Percentiles rank a stretch among this genome's conserved stretches.
phyloP scores from a whole-genome alignment of 2,113 vertebrate species.

The Gobio gobio region DNA sequence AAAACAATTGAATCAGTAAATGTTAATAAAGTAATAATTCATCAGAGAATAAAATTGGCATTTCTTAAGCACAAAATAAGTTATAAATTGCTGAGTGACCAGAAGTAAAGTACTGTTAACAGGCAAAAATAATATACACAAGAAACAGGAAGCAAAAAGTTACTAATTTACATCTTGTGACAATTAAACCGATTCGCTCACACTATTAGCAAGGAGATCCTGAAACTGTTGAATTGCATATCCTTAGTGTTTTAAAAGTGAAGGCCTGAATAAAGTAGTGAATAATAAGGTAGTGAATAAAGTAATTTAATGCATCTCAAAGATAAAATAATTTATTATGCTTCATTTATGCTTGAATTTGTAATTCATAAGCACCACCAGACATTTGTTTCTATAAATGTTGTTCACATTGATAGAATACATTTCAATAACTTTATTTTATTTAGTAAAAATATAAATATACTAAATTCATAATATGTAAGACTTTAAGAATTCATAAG shows the following conservation, averaged over 20 bases:
- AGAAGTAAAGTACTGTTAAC: constrained; percentile 7
- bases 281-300: not conserved
- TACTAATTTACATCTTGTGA: constrained; percentile 45
- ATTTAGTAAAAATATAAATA: not conserved
- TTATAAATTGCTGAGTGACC: not conserved
- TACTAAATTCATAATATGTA: no score
- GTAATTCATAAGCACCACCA: not conserved
- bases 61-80: not conserved
- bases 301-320: not conserved
- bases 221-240: not conserved
- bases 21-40: not conserved
- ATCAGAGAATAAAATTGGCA: not conserved
- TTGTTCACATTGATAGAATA: not conserved
- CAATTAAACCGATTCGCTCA: not conserved
- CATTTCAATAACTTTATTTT: not conserved
- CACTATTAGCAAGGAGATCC: constrained; percentile 5
- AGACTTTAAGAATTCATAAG: not conserved
- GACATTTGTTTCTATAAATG: not conserved
- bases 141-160: constrained; percentile 45
- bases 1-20: not conserved
- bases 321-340: not conserved
- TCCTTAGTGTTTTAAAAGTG: not conserved
- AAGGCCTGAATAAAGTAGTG: no score
- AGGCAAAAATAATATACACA: constrained; percentile 15
- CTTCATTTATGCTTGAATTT: not conserved